Conservation (phyloP, 2,113 vertebrate genomes). For the Origma solitaria region DNA sequence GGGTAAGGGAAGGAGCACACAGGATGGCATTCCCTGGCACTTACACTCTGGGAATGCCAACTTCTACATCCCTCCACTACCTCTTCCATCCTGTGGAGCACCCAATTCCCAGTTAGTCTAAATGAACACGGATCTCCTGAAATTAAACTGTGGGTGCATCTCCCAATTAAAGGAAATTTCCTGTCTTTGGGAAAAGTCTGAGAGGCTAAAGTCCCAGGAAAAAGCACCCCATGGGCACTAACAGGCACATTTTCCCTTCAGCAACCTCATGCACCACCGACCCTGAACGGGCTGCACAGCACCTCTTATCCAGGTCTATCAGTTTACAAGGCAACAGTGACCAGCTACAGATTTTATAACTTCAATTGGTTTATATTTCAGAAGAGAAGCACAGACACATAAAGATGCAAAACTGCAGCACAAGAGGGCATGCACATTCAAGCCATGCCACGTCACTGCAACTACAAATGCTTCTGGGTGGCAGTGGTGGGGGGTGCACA, state of each 20-base stretch:
- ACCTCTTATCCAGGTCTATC: fast-evolving
- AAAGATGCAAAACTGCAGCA: not conserved
- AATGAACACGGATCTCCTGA: not conserved
- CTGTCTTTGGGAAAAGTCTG: not conserved
- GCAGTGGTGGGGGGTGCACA: not conserved
- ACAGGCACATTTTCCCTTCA: not conserved
- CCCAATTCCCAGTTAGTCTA: no score
- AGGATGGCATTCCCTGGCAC: not conserved
- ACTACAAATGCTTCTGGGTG: not conserved
- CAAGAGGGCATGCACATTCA: not conserved
- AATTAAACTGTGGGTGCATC: not conserved
- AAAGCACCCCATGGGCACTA: fast-evolving
- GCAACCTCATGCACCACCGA: not conserved
- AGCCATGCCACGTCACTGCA: not conserved
- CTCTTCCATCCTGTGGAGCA: not conserved
- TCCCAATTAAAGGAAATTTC: not conserved
- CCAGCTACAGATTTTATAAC: fast-evolving
- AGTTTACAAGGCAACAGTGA: no score
- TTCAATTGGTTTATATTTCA: fast-evolving
- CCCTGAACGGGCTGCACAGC: fast-evolving
- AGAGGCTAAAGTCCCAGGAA: not conserved
- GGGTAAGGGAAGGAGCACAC: fast-evolving
- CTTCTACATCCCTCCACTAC: not conserved
- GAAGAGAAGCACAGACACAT: not conserved
- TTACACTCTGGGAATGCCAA: fast-evolving